Evolutionary conservation across 2,888 invertebrate genomes (phyloP), one percentile per base, ranked within the genome.

Genomic region (Drosophila bunnanda): DNA sequence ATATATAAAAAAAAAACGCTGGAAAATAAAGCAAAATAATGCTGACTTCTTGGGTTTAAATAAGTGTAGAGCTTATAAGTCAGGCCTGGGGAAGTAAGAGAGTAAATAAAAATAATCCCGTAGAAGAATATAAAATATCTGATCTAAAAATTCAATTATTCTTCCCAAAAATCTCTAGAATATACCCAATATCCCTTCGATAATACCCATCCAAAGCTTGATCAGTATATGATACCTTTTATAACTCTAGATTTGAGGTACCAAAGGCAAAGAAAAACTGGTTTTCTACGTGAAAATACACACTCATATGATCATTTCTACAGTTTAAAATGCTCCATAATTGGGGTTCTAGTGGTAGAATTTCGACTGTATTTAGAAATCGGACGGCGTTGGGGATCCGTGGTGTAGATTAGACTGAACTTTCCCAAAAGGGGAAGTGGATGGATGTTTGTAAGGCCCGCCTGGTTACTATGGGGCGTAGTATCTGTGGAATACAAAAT

Each of bases 61-160:
- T 77, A 84, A 78, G 78, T 79, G 71, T 76, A 20, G 50, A 32
- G 50, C 88, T 82, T 85, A 85, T 88, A 88, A 85, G 88, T 77
- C 85, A 74, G 75, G 82, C 77, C 77, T 81, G 73, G 70, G 50
- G 9, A 22, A 22, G 50, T 32, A 15, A 20, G 66, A 79, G 58
- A 69, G 69, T 48, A 70, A 70, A 69, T 76, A 80, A 71, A 80
- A 83, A 86, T 73, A 72, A 72, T 75, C 65, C 70, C 55, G 58
- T 52, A 30, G 17, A 8, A 13, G 32, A 30, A 34, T 52, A 50
- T 17, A 17, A 30, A n/a, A 25, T 13, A 36, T 25, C 17, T 41
- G 17, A 41, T 17, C 17, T 12, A 22, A 13, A 41, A 22, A 7
- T 1, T 39, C 28, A 9, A n/a, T 46, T 25, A 3, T 46, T 0